Base-by-base conservation (phyloP, 2,888 invertebrate genomes). In the Ectemnius continuus region DNA sequence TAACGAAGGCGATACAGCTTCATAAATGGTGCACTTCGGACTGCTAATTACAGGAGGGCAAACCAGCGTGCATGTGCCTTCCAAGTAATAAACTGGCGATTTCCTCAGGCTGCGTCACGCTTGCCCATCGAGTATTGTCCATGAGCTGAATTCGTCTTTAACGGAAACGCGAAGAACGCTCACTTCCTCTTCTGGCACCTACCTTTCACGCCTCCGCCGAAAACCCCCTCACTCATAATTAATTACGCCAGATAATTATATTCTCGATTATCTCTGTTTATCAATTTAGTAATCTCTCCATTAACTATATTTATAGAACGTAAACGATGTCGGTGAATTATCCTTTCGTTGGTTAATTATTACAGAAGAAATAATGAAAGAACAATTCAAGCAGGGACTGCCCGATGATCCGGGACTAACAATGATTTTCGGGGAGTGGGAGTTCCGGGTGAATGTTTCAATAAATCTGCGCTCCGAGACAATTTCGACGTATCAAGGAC, bases 131-230 rank as follows among this genome's bases (percentile, higher is more conserved):
- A 52, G 26, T 71, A 36, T 36, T 36, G 88, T 85, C 88, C 88
- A 78, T 88, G 88, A 87, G 83, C 88, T 86, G 85, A 84, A 86
- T 88, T 82, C 78, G 79, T 81, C 70, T 76, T 71, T 75, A 78
- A 79, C 81, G 84, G 82, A 83, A 79, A 70, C 68, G 16, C 59
- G 72, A 78, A 79, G 67, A 80, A 68, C 75, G 77, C 61, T 66
- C 68, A 71, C 74, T 85, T 84, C 84, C 84, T 84, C 67, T 23
- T 65, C 20, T 16, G 11, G 63, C 20, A n/a, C 23, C 36, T 36
- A 36, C 36, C 36, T 36, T 36, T 36, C 36, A 36, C 36, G 36
- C 36, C 36, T 36, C 36, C 36, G 11, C 36, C 63, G 45, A 56
- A 61, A 64, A 13, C 61, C 46, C 18, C 48, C 70, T n/a, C 58